Evolutionary conservation across 2,113 vertebrate genomes (phyloP).

Genomic region (Bufo gargarizans): DNA sequence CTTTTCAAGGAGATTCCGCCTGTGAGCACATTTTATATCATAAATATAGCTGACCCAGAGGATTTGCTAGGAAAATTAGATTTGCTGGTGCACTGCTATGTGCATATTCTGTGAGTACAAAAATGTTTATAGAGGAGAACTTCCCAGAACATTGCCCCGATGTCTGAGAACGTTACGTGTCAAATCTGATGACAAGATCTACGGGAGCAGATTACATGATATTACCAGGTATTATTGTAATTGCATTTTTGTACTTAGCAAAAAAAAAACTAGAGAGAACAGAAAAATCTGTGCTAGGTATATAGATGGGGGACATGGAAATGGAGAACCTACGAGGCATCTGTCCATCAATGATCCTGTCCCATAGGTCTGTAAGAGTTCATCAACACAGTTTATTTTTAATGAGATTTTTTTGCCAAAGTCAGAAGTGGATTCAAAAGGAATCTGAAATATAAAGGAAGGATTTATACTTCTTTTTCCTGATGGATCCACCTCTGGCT

Average conservation of each 20-base stretch:
- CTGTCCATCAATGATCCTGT: neutral
- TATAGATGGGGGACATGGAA: neutral
- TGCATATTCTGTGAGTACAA: constrained; percentile 22
- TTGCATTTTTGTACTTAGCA: neutral
- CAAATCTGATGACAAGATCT: neutral
- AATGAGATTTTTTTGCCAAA: too few relatives aligned
- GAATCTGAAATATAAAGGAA: too few relatives aligned
- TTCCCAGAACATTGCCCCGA: neutral
- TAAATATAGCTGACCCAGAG: constrained; percentile 22
- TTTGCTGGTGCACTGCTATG: constrained; percentile 14
- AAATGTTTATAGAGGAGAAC: constrained; percentile 10
- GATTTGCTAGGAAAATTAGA: constrained; percentile 27
- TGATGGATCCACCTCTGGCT: too few relatives aligned
- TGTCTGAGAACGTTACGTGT: neutral
- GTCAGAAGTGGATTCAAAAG: too few relatives aligned
- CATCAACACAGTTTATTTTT: too few relatives aligned
- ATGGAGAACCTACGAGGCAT: neutral
- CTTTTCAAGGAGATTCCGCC: constrained; percentile 13
- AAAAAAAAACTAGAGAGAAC: neutral
- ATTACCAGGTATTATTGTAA: neutral
- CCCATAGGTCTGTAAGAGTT: neutral
- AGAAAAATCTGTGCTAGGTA: neutral
- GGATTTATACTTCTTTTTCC: too few relatives aligned
- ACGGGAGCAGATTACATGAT: too few relatives aligned
- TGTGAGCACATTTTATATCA: constrained; percentile 17